Evolutionary conservation across 2,888 invertebrate genomes (phyloP).

Genomic region (Phorcus lineatus): DNA sequence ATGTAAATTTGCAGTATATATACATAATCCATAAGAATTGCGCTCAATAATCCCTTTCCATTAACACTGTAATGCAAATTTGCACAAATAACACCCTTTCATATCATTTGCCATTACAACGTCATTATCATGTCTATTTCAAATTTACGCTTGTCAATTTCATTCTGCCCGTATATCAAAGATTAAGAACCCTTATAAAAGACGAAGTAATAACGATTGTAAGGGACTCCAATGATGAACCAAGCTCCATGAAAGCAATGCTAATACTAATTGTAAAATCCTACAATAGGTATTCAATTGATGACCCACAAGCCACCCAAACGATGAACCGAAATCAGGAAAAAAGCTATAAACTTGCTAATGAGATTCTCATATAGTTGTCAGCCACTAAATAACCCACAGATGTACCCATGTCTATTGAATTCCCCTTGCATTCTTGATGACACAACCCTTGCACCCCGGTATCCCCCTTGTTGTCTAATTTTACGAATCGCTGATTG

Average conservation of each 20-base stretch:
- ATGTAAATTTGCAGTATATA: too few relatives aligned
- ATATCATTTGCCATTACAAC: too few relatives aligned
- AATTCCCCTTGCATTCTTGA: background rate
- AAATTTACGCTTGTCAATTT: background rate
- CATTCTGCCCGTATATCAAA: background rate
- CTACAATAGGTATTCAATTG: too few relatives aligned
- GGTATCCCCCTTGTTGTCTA: slow-evolving; percentile 1
- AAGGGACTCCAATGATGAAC: background rate
- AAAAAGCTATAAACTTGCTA: background rate
- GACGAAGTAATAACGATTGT: background rate
- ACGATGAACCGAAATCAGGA: background rate
- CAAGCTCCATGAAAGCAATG: too few relatives aligned
- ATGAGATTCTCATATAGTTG: slow-evolving; percentile 10
- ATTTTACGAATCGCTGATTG: background rate
- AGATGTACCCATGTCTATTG: background rate
- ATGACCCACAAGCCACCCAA: too few relatives aligned
- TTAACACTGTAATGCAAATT: too few relatives aligned
- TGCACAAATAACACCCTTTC: too few relatives aligned
- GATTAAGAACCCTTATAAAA: background rate
- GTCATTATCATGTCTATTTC: background rate
- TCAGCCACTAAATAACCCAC: background rate
- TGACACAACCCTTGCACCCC: background rate
- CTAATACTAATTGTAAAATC: too few relatives aligned
- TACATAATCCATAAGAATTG: too few relatives aligned
- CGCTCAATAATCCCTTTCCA: too few relatives aligned